phyloP scores from a whole-genome alignment of 2,113 vertebrate species.

The Corapipo altera region DNA sequence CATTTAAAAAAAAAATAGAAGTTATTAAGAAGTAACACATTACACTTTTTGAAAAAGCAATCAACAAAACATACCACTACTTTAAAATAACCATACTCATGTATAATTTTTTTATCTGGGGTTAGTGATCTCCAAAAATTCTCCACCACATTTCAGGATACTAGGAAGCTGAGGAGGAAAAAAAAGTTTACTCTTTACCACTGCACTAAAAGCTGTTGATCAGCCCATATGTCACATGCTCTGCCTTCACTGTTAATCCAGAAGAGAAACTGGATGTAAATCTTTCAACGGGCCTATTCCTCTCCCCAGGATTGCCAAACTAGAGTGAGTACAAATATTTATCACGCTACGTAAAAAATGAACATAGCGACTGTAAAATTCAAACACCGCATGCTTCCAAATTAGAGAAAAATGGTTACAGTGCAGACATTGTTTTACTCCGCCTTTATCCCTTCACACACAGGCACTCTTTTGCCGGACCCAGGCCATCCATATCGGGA shows the following conservation, averaged over 20 bases:
- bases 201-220: not conserved
- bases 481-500: rapidly evolving
- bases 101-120: not conserved
- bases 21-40: not conserved
- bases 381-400: not conserved
- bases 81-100: not conserved
- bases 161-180: not conserved
- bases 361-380: not conserved
- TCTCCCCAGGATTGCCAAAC: not conserved
- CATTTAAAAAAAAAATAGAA: not conserved
- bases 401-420: not conserved
- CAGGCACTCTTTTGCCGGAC: not conserved
- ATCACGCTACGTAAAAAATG: not conserved
- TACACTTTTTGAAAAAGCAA: not conserved
- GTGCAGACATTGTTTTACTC: rapidly evolving
- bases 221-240: not conserved
- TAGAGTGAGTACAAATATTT: not conserved
- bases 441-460: not conserved
- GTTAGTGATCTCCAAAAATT: not conserved
- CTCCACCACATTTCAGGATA: not conserved
- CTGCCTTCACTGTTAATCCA: not conserved
- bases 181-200: not conserved
- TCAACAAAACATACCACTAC: not conserved
- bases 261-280: not conserved
- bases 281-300: not conserved